A percentile compares a stretch with the other conserved stretches of the same genome.
Evolutionary conservation across 2,888 invertebrate species (phyloP).

Genomic region (Cyclophora punctaria): DNA sequence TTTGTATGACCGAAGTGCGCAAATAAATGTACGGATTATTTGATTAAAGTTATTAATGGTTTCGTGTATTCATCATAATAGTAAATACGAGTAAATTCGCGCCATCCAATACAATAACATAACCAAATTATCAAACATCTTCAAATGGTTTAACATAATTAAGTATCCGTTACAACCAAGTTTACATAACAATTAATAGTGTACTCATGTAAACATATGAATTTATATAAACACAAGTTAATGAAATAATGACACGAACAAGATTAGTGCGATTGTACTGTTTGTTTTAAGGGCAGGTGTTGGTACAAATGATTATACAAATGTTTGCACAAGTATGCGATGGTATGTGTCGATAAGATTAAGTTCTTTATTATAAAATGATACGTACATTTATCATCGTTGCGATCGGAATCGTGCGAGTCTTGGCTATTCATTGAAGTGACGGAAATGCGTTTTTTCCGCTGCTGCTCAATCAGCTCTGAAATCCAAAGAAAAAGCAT

Average conservation of each 20-base stretch:
- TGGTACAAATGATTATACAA: not conserved
- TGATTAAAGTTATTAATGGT: too few relatives aligned
- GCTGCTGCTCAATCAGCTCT: constrained; percentile 60
- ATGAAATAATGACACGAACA: not conserved
- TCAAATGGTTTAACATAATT: too few relatives aligned
- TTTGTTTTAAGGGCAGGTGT: not conserved
- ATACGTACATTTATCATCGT: constrained; percentile 64
- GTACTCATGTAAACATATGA: not conserved
- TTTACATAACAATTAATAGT: too few relatives aligned
- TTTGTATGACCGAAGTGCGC: too few relatives aligned
- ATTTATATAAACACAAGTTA: not conserved
- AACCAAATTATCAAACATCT: too few relatives aligned
- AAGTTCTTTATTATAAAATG: not conserved
- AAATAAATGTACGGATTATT: too few relatives aligned
- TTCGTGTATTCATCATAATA: too few relatives aligned
- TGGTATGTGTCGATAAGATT: constrained; percentile 4
- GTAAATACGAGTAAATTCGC: too few relatives aligned
- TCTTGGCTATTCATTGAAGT: constrained; percentile 62
- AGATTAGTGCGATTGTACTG: not conserved
- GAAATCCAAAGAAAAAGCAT: constrained; percentile 18
- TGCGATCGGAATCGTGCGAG: constrained; percentile 50
- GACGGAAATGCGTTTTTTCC: constrained; percentile 62
- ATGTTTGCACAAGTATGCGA: not conserved
- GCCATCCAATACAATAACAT: too few relatives aligned
- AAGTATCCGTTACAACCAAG: too few relatives aligned